Percentiles rank a stretch among this genome's conserved stretches.
phyloP scores from a whole-genome alignment of 2,888 invertebrate genomes.

The Drosophila niveifrons region DNA sequence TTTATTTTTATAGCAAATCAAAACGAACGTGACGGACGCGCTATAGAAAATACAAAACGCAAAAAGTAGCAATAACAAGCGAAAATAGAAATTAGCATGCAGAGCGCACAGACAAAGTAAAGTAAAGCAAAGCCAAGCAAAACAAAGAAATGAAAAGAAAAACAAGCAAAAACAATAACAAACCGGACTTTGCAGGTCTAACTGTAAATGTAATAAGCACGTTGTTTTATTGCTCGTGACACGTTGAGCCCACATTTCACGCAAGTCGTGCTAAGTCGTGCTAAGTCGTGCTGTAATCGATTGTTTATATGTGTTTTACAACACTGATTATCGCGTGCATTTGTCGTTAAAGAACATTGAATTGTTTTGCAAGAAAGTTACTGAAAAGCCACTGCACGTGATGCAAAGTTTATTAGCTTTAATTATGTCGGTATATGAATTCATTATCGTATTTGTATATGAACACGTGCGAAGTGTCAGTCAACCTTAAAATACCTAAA shows the following conservation, averaged over 20 bases:
- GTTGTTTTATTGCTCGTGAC: conserved; percentile 20
- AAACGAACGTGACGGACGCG: conserved; percentile 57
- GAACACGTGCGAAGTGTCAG: conserved; percentile 8
- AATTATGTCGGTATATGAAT: not conserved
- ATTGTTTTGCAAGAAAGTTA: not conserved
- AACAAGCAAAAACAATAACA: conserved; percentile 37
- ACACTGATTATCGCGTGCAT: not conserved
- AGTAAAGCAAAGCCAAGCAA: conserved; percentile 19
- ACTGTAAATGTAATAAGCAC: conserved; percentile 49
- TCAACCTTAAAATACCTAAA: conserved; percentile 27
- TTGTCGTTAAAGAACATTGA: not conserved
- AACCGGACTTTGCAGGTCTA: conserved; percentile 24
- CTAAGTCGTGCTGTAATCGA: not conserved
- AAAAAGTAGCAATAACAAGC: conserved; percentile 1
- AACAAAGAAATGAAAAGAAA: conserved; percentile 31
- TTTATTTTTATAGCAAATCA: conserved; percentile 67
- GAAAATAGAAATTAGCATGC: conserved; percentile 61
- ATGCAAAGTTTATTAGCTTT: not conserved
- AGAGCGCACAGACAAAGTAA: conserved; percentile 33
- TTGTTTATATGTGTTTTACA: not conserved
- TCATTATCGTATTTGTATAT: not conserved
- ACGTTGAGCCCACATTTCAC: not conserved
- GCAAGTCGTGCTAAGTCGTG: not conserved
- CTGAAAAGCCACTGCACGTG: not conserved
- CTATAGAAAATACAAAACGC: conserved; percentile 28